phyloP scores from a whole-genome alignment of 2,888 invertebrate species.

The Buathra laborator region DNA sequence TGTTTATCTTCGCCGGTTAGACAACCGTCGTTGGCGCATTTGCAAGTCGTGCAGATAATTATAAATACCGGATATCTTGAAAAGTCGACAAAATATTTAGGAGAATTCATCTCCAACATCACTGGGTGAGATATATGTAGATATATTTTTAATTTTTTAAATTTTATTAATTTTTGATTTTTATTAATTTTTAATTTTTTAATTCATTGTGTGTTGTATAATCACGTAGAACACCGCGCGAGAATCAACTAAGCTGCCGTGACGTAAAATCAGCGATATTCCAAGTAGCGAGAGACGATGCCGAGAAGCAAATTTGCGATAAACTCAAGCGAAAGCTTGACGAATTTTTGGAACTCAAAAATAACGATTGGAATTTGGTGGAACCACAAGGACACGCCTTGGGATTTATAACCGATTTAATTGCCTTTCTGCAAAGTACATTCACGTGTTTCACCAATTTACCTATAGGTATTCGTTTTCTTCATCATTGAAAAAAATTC shows the following conservation, averaged over 20 bases:
- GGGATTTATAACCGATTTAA: too few relatives aligned
- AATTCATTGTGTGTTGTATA: too few relatives aligned
- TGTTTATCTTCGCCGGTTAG: constrained; percentile 96
- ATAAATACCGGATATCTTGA: constrained; percentile 99
- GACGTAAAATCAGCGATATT: constrained; percentile 91
- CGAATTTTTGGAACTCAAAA: too few relatives aligned
- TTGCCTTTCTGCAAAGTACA: too few relatives aligned
- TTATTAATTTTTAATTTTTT: too few relatives aligned
- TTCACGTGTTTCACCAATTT: too few relatives aligned
- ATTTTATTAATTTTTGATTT: too few relatives aligned
- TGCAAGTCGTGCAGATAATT: constrained; percentile 95
- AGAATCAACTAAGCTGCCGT: constrained; percentile 84
- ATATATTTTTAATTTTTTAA: too few relatives aligned
- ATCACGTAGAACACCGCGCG: constrained; percentile 80
- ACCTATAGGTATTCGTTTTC: too few relatives aligned
- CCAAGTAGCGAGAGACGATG: constrained; percentile 96
- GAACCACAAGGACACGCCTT: too few relatives aligned
- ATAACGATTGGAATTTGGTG: too few relatives aligned
- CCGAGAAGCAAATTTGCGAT: constrained; percentile 98
- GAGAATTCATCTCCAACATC: constrained; percentile 97
- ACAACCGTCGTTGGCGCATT: constrained; percentile 93
- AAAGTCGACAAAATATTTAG: constrained; percentile 96
- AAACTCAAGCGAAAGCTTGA: constrained; percentile 97
- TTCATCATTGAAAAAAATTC: too few relatives aligned
- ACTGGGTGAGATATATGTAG: constrained; percentile 88